Evolutionary conservation across 2,797 vertebrate species (phyloP).

Genomic region (Enoplosus armatus): DNA sequence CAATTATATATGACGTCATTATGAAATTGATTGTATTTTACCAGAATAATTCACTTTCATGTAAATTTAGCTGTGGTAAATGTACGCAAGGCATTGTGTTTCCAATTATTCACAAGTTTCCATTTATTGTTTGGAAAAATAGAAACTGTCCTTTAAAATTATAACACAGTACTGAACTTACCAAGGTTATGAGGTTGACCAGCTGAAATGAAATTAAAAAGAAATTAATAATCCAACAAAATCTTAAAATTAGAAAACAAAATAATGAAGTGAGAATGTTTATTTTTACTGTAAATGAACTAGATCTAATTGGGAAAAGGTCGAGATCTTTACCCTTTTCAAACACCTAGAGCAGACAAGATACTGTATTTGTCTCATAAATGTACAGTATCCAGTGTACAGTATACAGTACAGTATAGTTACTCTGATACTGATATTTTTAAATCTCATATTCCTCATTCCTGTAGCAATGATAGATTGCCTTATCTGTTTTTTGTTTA

Average conservation of each 20-base stretch:
- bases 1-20: neutral
- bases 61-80: neutral
- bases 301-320: neutral
- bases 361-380: neutral
- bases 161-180: slow-evolving; percentile 62
- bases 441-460: neutral
- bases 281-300: neutral
- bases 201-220: slow-evolving; percentile 57
- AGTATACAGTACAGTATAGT: neutral
- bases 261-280: slow-evolving; percentile 1
- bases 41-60: neutral
- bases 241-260: neutral
- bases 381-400: neutral
- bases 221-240: neutral
- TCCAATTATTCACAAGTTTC: neutral
- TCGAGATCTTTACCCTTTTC: neutral
- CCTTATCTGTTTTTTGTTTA: neutral
- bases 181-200: slow-evolving; percentile 70
- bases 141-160: neutral
- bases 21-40: neutral
- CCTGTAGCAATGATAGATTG: neutral
- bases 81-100: neutral
- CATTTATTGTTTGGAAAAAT: neutral
- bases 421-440: neutral
- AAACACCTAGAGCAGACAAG: neutral